Percentiles rank a stretch among this genome's conserved stretches.
Conservation (phyloP, 2,113 vertebrate genomes). For the Peromyscus californicus region DNA sequence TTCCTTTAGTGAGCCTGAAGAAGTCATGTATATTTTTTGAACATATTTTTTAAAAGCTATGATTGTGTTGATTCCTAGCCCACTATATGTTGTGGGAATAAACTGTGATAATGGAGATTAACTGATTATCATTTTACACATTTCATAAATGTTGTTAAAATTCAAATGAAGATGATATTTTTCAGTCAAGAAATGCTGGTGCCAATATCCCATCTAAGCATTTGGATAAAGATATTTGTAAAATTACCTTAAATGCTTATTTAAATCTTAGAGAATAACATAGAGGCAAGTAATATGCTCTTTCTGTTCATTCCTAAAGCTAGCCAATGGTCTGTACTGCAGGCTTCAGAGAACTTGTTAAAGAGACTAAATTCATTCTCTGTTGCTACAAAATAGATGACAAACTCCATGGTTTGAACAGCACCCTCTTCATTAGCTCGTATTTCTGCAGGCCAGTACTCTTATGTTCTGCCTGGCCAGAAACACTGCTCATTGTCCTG, state of each 20-base stretch:
- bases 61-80: background rate
- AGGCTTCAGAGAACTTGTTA: background rate
- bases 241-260: background rate
- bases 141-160: background rate
- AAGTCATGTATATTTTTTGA: background rate
- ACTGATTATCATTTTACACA: background rate
- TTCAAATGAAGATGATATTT: constrained; percentile 1
- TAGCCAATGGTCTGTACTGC: background rate
- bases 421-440: background rate
- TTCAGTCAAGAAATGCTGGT: background rate
- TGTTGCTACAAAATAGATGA: background rate
- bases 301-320: background rate
- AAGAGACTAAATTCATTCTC: background rate
- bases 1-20: background rate
- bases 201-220: background rate
- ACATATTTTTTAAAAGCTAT: background rate
- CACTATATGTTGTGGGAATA: background rate
- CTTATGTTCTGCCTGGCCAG: background rate
- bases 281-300: background rate
- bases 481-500: background rate
- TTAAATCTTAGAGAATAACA: background rate
- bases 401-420: background rate
- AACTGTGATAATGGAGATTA: background rate
- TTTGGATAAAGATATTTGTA: background rate
- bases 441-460: background rate